These are phyloP conservation scores for Drosophila eohydei DNA, from an alignment of 2,888 invertebrate genomes.

Conservation along the genomic window DNA sequence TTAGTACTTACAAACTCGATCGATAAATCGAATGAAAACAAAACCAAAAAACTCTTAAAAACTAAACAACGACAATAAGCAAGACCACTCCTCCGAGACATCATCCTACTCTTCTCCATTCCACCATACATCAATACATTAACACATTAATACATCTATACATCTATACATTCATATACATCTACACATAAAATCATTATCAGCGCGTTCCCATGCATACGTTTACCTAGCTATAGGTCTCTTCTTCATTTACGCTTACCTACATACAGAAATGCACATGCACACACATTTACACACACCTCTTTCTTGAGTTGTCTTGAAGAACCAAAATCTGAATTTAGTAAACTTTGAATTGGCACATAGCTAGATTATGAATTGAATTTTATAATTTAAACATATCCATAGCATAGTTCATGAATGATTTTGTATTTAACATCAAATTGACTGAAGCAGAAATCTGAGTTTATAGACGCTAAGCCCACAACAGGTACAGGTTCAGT, in stretches of 20 bases:
- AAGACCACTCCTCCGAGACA: constrained; percentile 43
- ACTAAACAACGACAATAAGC: constrained; percentile 38
- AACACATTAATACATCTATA: constrained; percentile 3
- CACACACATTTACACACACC: constrained; percentile 1
- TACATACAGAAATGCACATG: neutral
- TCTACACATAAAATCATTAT: neutral
- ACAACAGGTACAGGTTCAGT: neutral
- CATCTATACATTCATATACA: constrained; percentile 1
- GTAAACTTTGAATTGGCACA: neutral
- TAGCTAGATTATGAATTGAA: neutral
- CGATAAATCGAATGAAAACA: constrained; percentile 10
- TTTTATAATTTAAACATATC: neutral
- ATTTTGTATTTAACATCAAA: neutral
- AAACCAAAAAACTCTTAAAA: constrained; percentile 6
- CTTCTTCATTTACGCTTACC: neutral
- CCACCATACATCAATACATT: constrained; percentile 13
- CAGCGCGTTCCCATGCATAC: constrained; percentile 9
- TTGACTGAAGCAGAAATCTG: neutral
- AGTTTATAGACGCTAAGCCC: neutral
- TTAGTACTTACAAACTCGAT: constrained; percentile 48
- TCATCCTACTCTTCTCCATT: constrained; percentile 14
- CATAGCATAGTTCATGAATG: neutral
- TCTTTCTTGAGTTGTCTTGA: neutral
- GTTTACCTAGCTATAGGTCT: constrained; percentile 6
- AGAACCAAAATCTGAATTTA: neutral